phyloP scores from a whole-genome alignment of 2,797 vertebrate genomes.

The Alfaro cultratus region DNA sequence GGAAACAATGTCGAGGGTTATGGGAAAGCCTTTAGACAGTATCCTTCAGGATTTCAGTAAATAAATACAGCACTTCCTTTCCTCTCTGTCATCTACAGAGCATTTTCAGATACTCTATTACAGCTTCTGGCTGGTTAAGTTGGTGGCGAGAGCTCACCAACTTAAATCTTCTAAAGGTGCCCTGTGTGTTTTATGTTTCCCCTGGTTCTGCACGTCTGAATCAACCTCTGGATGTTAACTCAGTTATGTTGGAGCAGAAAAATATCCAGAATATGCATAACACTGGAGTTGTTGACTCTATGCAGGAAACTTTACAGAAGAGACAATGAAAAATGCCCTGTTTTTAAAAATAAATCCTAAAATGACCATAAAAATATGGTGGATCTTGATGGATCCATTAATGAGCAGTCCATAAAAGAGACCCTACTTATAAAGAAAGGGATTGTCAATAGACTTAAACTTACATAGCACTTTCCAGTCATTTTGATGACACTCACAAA shows the following conservation, averaged over 20 bases:
- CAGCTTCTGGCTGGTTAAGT: neutral
- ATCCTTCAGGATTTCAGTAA: conserved; percentile 72
- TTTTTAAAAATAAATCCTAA: neutral
- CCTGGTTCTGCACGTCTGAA: neutral
- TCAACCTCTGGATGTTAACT: neutral
- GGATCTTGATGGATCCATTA: neutral
- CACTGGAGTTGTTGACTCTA: neutral
- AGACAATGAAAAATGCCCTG: neutral
- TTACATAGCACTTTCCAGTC: too few relatives aligned
- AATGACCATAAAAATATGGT: neutral
- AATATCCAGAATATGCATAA: neutral
- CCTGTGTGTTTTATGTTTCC: neutral
- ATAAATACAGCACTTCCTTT: conserved; percentile 79
- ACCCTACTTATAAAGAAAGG: neutral
- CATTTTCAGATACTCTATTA: neutral
- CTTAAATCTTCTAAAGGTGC: neutral
- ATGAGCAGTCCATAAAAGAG: neutral
- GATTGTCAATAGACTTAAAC: neutral
- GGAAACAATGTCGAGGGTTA: conserved; percentile 57
- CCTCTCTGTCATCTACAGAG: conserved; percentile 15
- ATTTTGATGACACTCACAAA: too few relatives aligned
- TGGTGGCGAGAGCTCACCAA: neutral
- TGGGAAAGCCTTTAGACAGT: conserved; percentile 76
- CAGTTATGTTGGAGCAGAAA: neutral
- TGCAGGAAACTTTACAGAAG: neutral